Evolutionary conservation across 1,140 invertebrate species (phyloP).

Genomic region (Kradibia gibbosae): DNA sequence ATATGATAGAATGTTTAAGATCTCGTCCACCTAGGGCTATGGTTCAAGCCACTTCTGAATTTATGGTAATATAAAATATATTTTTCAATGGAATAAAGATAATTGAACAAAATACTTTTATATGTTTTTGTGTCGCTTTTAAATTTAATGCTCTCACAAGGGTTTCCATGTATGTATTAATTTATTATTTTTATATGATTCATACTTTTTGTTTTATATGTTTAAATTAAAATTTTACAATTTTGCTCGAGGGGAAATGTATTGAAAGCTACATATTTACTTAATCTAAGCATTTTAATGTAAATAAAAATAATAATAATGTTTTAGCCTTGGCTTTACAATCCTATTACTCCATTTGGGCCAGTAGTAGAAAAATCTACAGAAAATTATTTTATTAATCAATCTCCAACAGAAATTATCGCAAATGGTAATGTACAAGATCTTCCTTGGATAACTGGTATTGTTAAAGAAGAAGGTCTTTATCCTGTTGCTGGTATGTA

Average conservation of each 20-base stretch:
- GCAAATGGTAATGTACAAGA: slow-evolving; percentile 71
- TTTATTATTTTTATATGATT: no score
- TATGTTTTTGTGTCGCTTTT: not conserved
- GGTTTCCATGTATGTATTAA: no score
- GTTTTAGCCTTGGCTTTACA: slow-evolving; percentile 71
- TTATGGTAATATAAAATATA: slow-evolving; percentile 66
- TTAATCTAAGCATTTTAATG: no score
- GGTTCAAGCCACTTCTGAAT: slow-evolving; percentile 65
- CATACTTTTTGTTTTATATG: no score
- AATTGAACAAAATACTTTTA: not conserved
- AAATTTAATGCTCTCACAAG: no score
- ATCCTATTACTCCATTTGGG: slow-evolving; percentile 78
- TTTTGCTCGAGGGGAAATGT: no score
- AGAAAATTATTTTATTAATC: slow-evolving; percentile 74
- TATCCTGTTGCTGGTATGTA: slow-evolving; percentile 76
- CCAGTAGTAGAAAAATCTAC: slow-evolving; percentile 74
- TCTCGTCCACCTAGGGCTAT: slow-evolving; percentile 75
- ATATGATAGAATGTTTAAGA: slow-evolving; percentile 82
- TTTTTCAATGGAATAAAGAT: slow-evolving; percentile 36
- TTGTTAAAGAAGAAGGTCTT: slow-evolving; percentile 76
- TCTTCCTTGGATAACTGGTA: slow-evolving; percentile 75
- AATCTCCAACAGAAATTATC: slow-evolving; percentile 74
- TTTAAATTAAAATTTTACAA: no score
- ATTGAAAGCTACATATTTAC: no score
- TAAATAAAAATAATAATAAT: slow-evolving; percentile 46